Conservation (phyloP, 2,888 invertebrate species). For the Rotaria socialis region DNA sequence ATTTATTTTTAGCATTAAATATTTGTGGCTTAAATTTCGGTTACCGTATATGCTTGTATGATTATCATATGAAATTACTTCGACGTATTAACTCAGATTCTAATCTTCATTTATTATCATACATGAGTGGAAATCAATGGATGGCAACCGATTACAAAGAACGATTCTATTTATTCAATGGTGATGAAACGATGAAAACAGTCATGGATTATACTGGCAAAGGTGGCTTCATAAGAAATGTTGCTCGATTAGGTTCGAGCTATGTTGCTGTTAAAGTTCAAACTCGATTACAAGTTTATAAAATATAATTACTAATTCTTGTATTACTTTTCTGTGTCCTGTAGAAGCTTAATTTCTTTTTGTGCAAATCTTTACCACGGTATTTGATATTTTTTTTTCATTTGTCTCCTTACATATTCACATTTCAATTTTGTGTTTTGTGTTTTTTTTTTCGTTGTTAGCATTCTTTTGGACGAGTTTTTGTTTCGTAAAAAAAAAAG, state of each 20-base stretch:
- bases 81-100: not conserved
- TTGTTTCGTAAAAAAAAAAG: not conserved
- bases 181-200: slow-evolving; percentile 5
- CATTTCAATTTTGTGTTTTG: not conserved
- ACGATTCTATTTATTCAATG: slow-evolving; percentile 33
- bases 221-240: slow-evolving; percentile 6
- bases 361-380: not conserved
- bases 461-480: not conserved
- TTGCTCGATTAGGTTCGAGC: not conserved
- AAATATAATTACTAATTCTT: not conserved
- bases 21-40: slow-evolving; percentile 25
- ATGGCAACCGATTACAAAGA: slow-evolving; percentile 35
- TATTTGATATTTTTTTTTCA: not conserved
- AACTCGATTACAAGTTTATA: slow-evolving; percentile 18
- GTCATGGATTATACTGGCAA: slow-evolving; percentile 2
- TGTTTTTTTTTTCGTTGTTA: not conserved
- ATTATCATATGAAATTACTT: slow-evolving; percentile 21
- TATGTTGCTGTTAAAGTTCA: not conserved
- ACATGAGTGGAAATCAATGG: slow-evolving; percentile 17
- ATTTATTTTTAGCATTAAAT: not conserved
- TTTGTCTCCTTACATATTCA: not conserved
- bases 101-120: slow-evolving; percentile 17
- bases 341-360: not conserved
- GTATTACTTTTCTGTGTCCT: not conserved
- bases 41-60: slow-evolving; percentile 24